Evolutionary conservation across 2,797 vertebrate species (phyloP).

Genomic region (Carcharodon carcharias): DNA sequence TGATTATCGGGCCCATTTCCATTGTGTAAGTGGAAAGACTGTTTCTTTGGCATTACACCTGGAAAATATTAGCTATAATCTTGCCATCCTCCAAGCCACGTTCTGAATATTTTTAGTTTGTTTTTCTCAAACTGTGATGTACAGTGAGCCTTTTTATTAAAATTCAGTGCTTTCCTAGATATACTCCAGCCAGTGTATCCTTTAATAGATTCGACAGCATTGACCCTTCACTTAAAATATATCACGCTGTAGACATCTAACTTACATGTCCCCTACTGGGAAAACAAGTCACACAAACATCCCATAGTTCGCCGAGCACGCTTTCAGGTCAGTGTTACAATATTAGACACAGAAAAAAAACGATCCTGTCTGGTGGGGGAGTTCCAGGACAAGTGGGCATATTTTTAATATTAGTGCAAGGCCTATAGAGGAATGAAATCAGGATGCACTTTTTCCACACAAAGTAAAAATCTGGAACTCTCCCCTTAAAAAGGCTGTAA

Average conservation of each 20-base stretch:
- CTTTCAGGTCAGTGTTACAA: neutral
- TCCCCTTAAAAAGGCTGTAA: neutral
- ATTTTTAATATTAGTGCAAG: neutral
- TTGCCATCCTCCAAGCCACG: neutral
- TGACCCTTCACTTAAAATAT: neutral
- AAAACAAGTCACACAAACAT: constrained; percentile 16
- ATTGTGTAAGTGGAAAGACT: constrained; percentile 26
- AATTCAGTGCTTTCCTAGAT: neutral
- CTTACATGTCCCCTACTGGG: neutral
- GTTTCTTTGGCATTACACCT: constrained; percentile 26
- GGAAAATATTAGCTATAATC: constrained; percentile 18
- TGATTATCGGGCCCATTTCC: neutral
- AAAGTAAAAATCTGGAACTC: neutral
- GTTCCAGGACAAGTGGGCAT: neutral
- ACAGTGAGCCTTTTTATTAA: constrained; percentile 17
- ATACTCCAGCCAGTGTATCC: neutral
- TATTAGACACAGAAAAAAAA: neutral
- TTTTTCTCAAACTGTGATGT: neutral
- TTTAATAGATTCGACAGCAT: neutral
- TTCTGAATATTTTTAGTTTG: constrained; percentile 18
- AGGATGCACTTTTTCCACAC: neutral
- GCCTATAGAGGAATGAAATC: neutral
- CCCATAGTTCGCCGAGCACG: neutral
- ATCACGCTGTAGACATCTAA: neutral
- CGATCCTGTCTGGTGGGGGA: neutral